Percentiles rank a stretch among this genome's conserved stretches.
phyloP scores from a whole-genome alignment of 2,888 invertebrate species.

The Lasioglossum calceatum region DNA sequence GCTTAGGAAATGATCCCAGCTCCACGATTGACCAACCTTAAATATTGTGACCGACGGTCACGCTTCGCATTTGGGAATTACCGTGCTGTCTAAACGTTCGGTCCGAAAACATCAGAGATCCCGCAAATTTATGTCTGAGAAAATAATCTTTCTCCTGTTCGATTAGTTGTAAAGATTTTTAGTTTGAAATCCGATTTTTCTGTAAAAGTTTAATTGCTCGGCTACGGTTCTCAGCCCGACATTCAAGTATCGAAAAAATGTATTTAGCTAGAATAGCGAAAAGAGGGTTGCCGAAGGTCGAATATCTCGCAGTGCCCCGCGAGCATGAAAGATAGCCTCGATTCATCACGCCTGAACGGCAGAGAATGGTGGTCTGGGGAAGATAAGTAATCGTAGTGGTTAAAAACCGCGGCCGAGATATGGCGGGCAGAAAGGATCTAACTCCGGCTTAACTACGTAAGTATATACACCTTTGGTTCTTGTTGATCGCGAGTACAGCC shows the following conservation, averaged over 20 bases:
- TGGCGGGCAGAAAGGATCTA: conserved; percentile 80
- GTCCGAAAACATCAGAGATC: not conserved
- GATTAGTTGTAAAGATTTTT: not conserved
- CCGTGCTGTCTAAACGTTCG: not conserved
- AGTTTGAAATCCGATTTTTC: not conserved
- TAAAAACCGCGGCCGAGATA: conserved; percentile 73
- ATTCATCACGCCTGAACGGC: conserved; percentile 42
- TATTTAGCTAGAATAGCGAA: not conserved
- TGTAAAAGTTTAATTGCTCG: not conserved
- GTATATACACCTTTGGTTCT: conserved; percentile 78
- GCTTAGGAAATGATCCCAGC: conserved; percentile 32
- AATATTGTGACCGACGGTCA: conserved; percentile 58
- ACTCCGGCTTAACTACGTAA: conserved; percentile 81
- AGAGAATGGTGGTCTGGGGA: conserved; percentile 24
- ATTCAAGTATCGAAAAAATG: not conserved
- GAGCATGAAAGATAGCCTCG: conserved; percentile 38
- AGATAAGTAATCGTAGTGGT: conserved; percentile 62
- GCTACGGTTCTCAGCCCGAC: too few species aligned
- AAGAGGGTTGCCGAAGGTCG: conserved; percentile 14
- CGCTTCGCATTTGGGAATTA: conserved; percentile 19
- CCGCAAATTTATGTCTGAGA: not conserved
- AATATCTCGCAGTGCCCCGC: conserved; percentile 15
- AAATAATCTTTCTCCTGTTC: too few species aligned
- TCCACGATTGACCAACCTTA: conserved; percentile 36
- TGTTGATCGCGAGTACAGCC: conserved; percentile 73